Evolutionary conservation across 2,888 invertebrate genomes (phyloP).

Genomic region (Clunio marinus): DNA sequence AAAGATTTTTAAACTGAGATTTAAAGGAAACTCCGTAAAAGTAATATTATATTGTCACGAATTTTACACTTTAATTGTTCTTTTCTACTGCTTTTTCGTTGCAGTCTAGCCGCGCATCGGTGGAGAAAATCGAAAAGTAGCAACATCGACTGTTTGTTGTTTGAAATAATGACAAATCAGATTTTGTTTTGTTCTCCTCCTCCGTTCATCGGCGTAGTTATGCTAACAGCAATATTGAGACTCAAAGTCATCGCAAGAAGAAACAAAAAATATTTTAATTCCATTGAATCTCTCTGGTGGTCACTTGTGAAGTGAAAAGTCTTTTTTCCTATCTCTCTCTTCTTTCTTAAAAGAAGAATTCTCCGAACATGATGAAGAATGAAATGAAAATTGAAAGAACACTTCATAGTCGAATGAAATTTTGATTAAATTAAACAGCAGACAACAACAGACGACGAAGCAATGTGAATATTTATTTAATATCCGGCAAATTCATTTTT

Average conservation of each 20-base stretch:
- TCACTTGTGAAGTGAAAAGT: conserved; percentile 4
- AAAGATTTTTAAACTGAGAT: not conserved
- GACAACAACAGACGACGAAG: not conserved
- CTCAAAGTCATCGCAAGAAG: not conserved
- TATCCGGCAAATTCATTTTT: conserved; percentile 27
- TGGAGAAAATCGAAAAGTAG: not conserved
- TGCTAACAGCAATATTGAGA: not conserved
- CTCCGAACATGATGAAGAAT: conserved; percentile 2
- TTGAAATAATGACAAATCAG: conserved; percentile 38
- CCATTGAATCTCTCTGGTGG: conserved; percentile 18
- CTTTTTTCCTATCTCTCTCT: too few species aligned
- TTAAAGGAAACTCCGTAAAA: conserved; percentile 11
- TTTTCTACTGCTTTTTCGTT: conserved; percentile 16
- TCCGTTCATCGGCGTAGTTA: not conserved
- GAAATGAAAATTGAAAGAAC: not conserved
- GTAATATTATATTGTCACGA: conserved; percentile 34
- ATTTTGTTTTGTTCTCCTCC: conserved; percentile 6
- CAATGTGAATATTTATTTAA: conserved; percentile 29
- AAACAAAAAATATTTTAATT: too few species aligned
- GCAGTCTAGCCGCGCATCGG: not conserved
- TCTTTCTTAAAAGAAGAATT: not conserved
- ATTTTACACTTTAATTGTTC: conserved; percentile 36
- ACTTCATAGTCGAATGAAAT: not conserved
- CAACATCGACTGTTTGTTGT: conserved; percentile 31
- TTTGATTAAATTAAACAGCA: conserved; percentile 7